These are phyloP conservation scores for Aselliscus stoliczkanus DNA, from an alignment of 2,797 vertebrate genomes.

Conservation along the genomic window DNA sequence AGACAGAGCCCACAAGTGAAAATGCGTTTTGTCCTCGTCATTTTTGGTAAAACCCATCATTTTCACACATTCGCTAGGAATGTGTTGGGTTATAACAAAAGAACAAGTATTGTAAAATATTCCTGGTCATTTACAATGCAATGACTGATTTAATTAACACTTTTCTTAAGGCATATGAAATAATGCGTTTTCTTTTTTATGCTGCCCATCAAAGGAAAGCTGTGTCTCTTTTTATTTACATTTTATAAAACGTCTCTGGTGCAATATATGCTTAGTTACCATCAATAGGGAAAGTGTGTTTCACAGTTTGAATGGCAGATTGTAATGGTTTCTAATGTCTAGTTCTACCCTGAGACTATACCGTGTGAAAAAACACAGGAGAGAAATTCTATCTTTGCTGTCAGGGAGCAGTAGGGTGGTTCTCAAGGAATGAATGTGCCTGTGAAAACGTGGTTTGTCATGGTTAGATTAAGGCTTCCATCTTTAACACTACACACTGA, in stretches of 20 bases:
- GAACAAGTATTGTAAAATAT: background rate
- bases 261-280: background rate
- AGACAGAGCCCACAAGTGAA: background rate
- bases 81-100: background rate
- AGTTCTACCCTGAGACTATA: background rate
- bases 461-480: background rate
- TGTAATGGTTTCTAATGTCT: background rate
- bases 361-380: background rate
- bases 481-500: background rate
- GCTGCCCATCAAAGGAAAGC: background rate
- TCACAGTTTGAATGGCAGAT: background rate
- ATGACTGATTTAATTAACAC: background rate
- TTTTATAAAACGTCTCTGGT: background rate
- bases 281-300: background rate
- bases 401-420: background rate
- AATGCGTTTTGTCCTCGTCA: accelerated
- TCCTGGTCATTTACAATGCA: background rate
- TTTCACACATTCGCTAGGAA: background rate
- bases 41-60: background rate
- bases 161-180: background rate
- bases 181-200: background rate
- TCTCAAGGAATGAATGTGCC: background rate
- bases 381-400: background rate
- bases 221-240: background rate
- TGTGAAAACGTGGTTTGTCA: background rate